Evolutionary conservation across 2,888 invertebrate genomes (phyloP).

Genomic region (Unio delphinus): DNA sequence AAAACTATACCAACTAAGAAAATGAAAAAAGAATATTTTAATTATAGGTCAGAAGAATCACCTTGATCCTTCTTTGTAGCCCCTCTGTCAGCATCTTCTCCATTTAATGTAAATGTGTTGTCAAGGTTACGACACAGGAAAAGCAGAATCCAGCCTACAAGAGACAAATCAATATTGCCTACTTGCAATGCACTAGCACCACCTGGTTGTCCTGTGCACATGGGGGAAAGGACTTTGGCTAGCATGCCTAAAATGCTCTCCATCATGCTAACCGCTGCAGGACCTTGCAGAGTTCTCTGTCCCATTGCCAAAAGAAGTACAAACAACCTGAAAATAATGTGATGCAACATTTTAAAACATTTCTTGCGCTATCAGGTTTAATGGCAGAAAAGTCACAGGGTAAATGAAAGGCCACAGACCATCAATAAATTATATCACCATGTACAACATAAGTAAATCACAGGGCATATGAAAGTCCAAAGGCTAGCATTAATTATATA

Average conservation of each 20-base stretch:
- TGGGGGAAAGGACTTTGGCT: slow-evolving; percentile 72
- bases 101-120: slow-evolving; percentile 35
- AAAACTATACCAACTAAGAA: too few species aligned
- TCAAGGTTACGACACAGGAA: slow-evolving; percentile 84
- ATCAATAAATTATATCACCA: too few species aligned
- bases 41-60: background rate
- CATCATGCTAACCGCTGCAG: slow-evolving; percentile 61
- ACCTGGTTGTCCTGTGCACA: slow-evolving; percentile 18
- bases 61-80: slow-evolving; percentile 45
- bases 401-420: background rate
- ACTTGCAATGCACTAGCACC: slow-evolving; percentile 26
- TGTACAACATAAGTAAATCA: too few species aligned
- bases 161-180: slow-evolving; percentile 76
- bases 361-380: background rate
- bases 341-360: slow-evolving; percentile 1
- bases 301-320: slow-evolving; percentile 89
- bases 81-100: slow-evolving; percentile 46
- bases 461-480: too few species aligned
- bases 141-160: slow-evolving; percentile 84
- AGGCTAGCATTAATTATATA: too few species aligned
- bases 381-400: slow-evolving; percentile 1
- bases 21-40: too few species aligned
- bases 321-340: slow-evolving; percentile 78
- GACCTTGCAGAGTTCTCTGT: slow-evolving; percentile 79
- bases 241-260: slow-evolving; percentile 66